Percentiles rank a stretch among this genome's conserved stretches.
phyloP scores from a whole-genome alignment of 2,113 vertebrate species.

The Centrocercus urophasianus region DNA sequence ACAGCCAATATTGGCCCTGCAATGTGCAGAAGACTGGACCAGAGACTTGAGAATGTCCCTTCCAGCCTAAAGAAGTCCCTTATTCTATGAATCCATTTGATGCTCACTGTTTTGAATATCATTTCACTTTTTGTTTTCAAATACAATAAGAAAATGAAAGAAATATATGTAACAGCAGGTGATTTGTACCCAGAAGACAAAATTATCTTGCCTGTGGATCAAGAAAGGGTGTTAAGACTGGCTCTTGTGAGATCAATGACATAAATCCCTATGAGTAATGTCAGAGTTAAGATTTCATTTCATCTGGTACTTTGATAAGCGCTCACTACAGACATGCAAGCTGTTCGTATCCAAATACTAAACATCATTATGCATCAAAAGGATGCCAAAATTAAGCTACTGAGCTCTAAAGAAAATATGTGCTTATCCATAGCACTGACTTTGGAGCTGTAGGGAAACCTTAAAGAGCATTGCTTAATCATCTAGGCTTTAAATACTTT shows the following conservation, averaged over 20 bases:
- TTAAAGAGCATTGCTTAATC: background rate
- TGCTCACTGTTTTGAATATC: background rate
- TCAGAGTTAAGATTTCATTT: background rate
- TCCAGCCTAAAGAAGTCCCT: background rate
- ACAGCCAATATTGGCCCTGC: background rate
- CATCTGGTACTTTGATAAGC: background rate
- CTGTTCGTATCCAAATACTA: background rate
- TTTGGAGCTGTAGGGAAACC: background rate
- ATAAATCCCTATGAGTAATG: background rate
- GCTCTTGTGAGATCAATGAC: background rate
- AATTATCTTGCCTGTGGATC: background rate
- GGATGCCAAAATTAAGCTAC: background rate
- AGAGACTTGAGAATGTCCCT: background rate
- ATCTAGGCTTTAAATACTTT: background rate
- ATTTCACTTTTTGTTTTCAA: background rate
- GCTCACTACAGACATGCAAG: background rate
- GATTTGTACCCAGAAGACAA: background rate
- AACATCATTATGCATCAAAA: background rate
- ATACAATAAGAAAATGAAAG: background rate
- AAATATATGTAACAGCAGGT: background rate
- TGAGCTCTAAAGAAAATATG: background rate
- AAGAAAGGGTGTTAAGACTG: background rate
- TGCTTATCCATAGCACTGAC: background rate
- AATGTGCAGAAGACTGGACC: background rate
- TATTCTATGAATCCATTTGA: background rate